Conservation (phyloP, 1,140 invertebrate species). For the Octopus sinensis region DNA sequence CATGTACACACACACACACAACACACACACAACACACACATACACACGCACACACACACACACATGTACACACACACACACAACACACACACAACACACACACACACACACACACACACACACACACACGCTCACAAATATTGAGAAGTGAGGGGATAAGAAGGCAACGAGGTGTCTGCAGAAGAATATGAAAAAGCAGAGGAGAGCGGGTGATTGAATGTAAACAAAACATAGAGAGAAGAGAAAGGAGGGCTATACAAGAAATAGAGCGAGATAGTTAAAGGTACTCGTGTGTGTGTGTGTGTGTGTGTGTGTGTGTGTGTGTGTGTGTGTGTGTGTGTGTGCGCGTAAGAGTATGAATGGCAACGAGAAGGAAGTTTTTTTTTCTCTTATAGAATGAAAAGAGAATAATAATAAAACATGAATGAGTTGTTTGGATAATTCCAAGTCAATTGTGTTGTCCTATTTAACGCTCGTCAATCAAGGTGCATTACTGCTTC, state of each 20-base stretch:
- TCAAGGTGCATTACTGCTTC: too few species aligned
- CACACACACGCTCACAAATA: not conserved
- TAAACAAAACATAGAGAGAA: not conserved
- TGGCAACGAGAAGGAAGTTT: not conserved
- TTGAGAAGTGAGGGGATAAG: not conserved
- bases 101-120: not conserved
- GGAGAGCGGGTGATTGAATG: not conserved
- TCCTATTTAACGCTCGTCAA: too few species aligned
- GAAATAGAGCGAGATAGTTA: not conserved
- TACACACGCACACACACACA: not conserved
- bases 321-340: not conserved
- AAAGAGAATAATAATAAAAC: too few species aligned
- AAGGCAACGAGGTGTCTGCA: not conserved
- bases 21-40: not conserved
- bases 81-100: not conserved
- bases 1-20: not conserved
- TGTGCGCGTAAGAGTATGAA: not conserved
- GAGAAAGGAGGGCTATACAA: not conserved
- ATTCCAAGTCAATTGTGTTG: too few species aligned
- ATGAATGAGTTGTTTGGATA: too few species aligned
- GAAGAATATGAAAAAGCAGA: not conserved
- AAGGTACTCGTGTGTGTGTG: not conserved
- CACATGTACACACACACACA: too few species aligned
- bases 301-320: not conserved
- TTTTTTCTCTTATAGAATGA: too few species aligned